Conservation (phyloP, 2,113 vertebrate genomes). For the Triplophysa dalaica region DNA sequence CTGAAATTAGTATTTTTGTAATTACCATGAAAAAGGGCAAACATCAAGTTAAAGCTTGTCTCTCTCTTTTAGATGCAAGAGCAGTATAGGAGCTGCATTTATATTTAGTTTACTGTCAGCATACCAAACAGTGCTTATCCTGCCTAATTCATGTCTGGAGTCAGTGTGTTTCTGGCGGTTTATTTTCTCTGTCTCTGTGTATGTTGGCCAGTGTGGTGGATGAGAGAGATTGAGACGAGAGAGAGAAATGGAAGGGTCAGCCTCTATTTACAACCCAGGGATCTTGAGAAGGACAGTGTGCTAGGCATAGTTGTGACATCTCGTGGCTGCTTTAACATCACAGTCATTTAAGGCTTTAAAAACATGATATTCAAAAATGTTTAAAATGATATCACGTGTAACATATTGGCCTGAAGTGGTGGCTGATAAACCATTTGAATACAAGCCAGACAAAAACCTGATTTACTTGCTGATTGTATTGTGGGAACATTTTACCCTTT, state of each 20-base stretch:
- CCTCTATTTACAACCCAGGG: constrained; percentile 70
- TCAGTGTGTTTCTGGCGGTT: constrained; percentile 58
- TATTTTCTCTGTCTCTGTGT: constrained; percentile 69
- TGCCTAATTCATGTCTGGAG: constrained; percentile 57
- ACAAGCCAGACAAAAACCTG: neutral
- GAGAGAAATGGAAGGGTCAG: constrained; percentile 61
- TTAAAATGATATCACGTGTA: constrained; percentile 3
- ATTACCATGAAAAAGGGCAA: constrained; percentile 12
- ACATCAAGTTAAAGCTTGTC: neutral
- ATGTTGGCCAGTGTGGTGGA: constrained; percentile 63
- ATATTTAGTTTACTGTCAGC: constrained; percentile 50
- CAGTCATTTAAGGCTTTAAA: constrained; percentile 37
- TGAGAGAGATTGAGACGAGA: constrained; percentile 53
- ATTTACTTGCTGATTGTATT: neutral
- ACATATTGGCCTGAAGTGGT: constrained; percentile 11
- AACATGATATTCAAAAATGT: neutral
- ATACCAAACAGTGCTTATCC: constrained; percentile 63
- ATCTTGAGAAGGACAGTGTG: constrained; percentile 73
- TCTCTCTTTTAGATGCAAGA: neutral
- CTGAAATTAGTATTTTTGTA: constrained; percentile 16
- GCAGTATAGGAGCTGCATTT: neutral
- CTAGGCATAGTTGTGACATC: constrained; percentile 67
- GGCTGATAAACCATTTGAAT: constrained; percentile 4
- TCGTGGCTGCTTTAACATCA: constrained; percentile 38
- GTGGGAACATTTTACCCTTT: neutral